These are phyloP conservation scores for Tamias sibiricus DNA, from an alignment of 2,113 vertebrate species.

Conservation along the genomic window DNA sequence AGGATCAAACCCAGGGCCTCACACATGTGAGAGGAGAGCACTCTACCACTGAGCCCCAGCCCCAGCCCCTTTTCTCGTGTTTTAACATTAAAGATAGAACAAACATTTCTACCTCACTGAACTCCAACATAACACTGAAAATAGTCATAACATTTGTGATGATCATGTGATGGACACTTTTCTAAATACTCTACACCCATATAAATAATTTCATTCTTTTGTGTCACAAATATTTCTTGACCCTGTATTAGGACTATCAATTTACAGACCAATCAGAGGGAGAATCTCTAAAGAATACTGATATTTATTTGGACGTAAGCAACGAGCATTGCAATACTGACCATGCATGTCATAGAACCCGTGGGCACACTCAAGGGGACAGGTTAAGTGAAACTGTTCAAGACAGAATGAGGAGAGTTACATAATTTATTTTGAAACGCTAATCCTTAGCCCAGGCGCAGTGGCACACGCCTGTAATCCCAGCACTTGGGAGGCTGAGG, in stretches of 20 bases:
- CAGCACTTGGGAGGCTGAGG: too few species aligned
- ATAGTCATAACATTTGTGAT: neutral
- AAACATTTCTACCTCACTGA: conserved; percentile 1
- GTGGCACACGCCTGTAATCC: too few species aligned
- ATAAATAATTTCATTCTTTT: conserved; percentile 12
- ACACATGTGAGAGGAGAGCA: too few species aligned
- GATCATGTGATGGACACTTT: neutral
- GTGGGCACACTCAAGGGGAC: neutral
- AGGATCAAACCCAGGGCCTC: too few species aligned
- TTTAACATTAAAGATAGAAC: neutral
- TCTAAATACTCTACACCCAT: neutral
- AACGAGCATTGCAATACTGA: too few species aligned
- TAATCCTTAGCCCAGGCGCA: too few species aligned
- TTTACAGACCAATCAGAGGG: neutral
- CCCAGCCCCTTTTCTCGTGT: too few species aligned
- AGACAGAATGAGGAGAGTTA: neutral
- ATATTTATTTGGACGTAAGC: neutral
- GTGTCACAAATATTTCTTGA: conserved; percentile 20
- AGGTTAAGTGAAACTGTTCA: neutral
- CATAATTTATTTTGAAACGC: neutral
- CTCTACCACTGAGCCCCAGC: too few species aligned
- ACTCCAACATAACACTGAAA: neutral
- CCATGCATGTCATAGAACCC: neutral
- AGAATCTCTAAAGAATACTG: neutral
- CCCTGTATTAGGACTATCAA: neutral